Percentiles rank a stretch among this genome's conserved stretches.
Evolutionary conservation across 1,140 invertebrate genomes (phyloP).

Genomic region (Aplysia californica): DNA sequence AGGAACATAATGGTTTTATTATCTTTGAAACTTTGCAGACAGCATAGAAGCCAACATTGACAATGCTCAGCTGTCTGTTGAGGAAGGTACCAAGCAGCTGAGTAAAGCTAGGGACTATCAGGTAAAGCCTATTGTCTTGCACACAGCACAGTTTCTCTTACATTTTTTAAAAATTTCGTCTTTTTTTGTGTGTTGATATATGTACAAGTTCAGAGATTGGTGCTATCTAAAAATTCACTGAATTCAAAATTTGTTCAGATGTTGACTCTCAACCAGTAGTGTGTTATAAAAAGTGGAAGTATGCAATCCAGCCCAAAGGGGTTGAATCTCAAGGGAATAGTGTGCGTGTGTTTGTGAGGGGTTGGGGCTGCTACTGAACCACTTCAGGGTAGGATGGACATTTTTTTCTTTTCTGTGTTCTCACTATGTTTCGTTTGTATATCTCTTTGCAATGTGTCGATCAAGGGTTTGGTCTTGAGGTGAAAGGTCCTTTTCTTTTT

Average conservation of each 20-base stretch:
- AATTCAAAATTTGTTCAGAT: not conserved
- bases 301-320: not conserved
- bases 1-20: no score
- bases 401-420: no score
- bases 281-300: not conserved
- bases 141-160: not conserved
- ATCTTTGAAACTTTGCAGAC: slow-evolving; percentile 78
- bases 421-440: no score
- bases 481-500: no score
- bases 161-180: not conserved
- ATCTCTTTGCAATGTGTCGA: no score
- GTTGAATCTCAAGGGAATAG: no score
- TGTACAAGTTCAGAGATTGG: no score
- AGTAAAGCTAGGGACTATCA: slow-evolving; percentile 86
- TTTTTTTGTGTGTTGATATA: no score
- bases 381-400: no score
- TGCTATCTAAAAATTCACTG: not conserved
- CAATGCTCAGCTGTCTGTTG: slow-evolving; percentile 86
- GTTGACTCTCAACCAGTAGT: not conserved
- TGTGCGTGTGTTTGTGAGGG: no score
- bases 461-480: no score
- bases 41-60: slow-evolving; percentile 98
- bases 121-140: slow-evolving; percentile 54
- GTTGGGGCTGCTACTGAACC: no score
- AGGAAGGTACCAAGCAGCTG: slow-evolving; percentile 83